These are phyloP conservation scores for Agrypnus murinus DNA, from an alignment of 2,888 invertebrate genomes.

Conservation along the genomic window DNA sequence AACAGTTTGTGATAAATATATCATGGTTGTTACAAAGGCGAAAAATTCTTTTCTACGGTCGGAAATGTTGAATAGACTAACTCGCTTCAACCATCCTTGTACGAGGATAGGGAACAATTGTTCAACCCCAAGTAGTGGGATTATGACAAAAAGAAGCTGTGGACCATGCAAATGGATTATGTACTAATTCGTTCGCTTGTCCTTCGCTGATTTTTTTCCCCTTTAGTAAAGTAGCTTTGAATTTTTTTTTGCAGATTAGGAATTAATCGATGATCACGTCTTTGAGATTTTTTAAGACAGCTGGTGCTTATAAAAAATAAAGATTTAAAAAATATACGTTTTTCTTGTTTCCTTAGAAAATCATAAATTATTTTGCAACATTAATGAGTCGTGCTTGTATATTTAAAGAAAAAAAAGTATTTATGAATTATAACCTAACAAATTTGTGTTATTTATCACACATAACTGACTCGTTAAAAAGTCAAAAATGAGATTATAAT, in stretches of 20 bases:
- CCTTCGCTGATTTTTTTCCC: conserved; percentile 8
- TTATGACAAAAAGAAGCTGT: conserved; percentile 45
- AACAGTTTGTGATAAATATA: conserved; percentile 59
- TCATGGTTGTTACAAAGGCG: conserved; percentile 58
- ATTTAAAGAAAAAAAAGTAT: too few species aligned
- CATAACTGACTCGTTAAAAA: conserved; percentile 37
- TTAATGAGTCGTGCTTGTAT: too few species aligned
- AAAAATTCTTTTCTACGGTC: conserved; percentile 58
- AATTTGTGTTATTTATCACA: conserved; percentile 22
- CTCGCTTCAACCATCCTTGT: conserved; percentile 51
- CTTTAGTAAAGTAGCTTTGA: too few species aligned
- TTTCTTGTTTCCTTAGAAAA: too few species aligned
- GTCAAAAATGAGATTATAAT: conserved; percentile 31
- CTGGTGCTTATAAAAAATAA: too few species aligned
- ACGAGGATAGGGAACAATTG: conserved; percentile 46
- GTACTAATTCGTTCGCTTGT: conserved; percentile 60
- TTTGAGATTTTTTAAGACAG: too few species aligned
- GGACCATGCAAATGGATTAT: conserved; percentile 60
- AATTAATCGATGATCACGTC: too few species aligned
- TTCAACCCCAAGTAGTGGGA: conserved; percentile 36
- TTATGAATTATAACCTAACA: conserved; percentile 20
- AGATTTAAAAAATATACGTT: too few species aligned
- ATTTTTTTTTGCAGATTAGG: too few species aligned
- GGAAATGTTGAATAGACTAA: conserved; percentile 50
- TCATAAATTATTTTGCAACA: too few species aligned